These are phyloP conservation scores for Candidula unifasciata DNA, from an alignment of 2,888 invertebrate species.

Conservation along the genomic window DNA sequence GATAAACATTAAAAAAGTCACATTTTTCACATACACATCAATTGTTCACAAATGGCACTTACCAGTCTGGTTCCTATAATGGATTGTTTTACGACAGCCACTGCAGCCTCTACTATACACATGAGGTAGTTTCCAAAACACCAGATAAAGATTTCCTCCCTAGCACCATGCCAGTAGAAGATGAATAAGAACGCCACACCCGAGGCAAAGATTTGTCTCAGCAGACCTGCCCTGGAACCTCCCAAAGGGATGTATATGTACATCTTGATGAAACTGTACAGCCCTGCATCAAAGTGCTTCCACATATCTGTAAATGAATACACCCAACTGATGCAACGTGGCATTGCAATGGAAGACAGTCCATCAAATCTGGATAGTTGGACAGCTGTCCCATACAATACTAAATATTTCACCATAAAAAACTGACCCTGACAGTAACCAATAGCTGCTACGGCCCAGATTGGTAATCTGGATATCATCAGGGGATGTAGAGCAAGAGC, in stretches of 20 bases:
- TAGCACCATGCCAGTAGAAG: conserved; percentile 93
- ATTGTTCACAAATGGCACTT: not conserved
- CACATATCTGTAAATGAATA: conserved; percentile 97
- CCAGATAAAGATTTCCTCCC: conserved; percentile 89
- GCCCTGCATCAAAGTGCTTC: conserved; percentile 94
- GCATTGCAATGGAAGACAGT: conserved; percentile 84
- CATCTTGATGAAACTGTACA: conserved; percentile 92
- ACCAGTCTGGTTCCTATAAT: conserved; percentile 30
- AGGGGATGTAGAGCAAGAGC: conserved; percentile 84
- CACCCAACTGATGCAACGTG: conserved; percentile 92
- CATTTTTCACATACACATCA: no score
- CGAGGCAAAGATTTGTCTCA: conserved; percentile 83
- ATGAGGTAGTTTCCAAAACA: conserved; percentile 90
- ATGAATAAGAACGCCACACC: conserved; percentile 88
- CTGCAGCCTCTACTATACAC: conserved; percentile 43
- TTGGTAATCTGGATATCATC: conserved; percentile 80
- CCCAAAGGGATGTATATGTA: conserved; percentile 88
- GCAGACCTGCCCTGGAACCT: conserved; percentile 77
- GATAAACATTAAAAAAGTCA: no score
- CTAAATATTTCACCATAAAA: conserved; percentile 93
- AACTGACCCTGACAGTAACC: conserved; percentile 94
- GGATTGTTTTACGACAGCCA: conserved; percentile 5
- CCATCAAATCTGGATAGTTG: conserved; percentile 84
- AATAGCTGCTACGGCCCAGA: conserved; percentile 88
- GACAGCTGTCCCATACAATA: conserved; percentile 90